Base-by-base conservation (phyloP, 2,888 invertebrate species). In the Drosophila peninsularis region DNA sequence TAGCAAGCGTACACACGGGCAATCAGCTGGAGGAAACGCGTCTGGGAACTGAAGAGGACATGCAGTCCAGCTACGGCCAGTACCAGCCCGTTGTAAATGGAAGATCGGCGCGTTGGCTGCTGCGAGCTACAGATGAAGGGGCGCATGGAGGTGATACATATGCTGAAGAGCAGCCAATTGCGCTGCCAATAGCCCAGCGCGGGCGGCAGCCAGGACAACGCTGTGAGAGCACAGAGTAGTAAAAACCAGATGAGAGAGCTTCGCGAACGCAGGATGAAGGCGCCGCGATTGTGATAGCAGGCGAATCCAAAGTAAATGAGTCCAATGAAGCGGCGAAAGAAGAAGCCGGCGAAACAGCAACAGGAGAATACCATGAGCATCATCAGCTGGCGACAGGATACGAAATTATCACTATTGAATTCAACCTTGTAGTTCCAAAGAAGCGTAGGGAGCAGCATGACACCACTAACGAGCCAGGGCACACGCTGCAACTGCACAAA, bases 121-220 rank as follows among this genome's bases (percentile, higher is more conserved):
- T 67, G 53, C 0, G 78, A 62, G 14, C 80, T 81, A 0, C 78
- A 71, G 7, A 82, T 37, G 27, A 80, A 57, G 0, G 83, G 74
- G 1, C 87, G 74, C 5, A 67, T 1, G 0, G 69, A 34, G 0
- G 87, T 89, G 1, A 89, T 36, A 0, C 71, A 1, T 6, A 86
- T 64, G 37, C 89, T 88, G 10, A 75, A 27, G n/a, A 86, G 60
- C 14, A 90, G 62, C 10, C 88, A 64, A 3, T 62, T 14, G 7
- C 69, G 62, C 60, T 90, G 67, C 14, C 71, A 69, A 42, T 77
- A 75, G 14, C 90, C 90, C 21, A 90, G 62, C 1, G 84, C 75
- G 0, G 41, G 96, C 94, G 55, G 97, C 95, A 97, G 93, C 66
- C 96, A 93, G 6, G 98, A 97, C 91, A 98, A 97, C 36, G 95